Base-by-base conservation (phyloP, 2,797 vertebrate genomes). In the Xiphorhynchus erythropygius region DNA sequence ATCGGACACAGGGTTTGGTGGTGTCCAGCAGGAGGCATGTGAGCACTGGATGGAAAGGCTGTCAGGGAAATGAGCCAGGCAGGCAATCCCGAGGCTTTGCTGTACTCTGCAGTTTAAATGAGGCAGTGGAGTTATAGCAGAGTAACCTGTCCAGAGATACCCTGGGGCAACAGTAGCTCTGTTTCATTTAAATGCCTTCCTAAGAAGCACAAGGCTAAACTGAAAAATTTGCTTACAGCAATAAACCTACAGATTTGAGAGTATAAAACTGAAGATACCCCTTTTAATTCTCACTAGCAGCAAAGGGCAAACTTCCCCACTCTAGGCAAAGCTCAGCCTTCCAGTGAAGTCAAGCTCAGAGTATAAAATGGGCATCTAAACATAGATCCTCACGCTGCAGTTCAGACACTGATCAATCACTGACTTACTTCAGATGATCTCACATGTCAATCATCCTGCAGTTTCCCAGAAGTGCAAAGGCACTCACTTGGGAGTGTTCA, bases 51-150 rank as follows among this genome's bases (percentile, higher is more conserved):
- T 64, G 18, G 69, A 84, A 84, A 84, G 56, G 62, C 53, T 68
- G 57, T 30, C 16, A 2, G 11, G 44, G 57, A 56, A 77, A 53
- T 13, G 68, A 83, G n/a, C 57, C n/a, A 63, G 47, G 73, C 76
- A 56, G 76, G 76, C 80, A 41, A 84, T 73, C 65, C 89, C 23
- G 2, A 73, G 93, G 91, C 93, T 95, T 91, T 93, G 81, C 87
- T 78, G 83, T 88, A 93, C 87, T 60, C 46, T 85, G 42, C 2
- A 3, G 42, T 75, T 92, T 70, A 85, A 92, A 88, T 42, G 49
- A 83, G 68, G 41, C 60, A 46, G 52, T 60, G 42, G 63, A 79
- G 56, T 49, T 87, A 35, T 10, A 84, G 68, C 28, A 77, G 37
- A 32, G 32, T 63, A 60, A 74, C 47, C 49, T 68, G 46, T 4